Conservation (phyloP, 2,113 vertebrate genomes). For the Thamnophis sirtalis region DNA sequence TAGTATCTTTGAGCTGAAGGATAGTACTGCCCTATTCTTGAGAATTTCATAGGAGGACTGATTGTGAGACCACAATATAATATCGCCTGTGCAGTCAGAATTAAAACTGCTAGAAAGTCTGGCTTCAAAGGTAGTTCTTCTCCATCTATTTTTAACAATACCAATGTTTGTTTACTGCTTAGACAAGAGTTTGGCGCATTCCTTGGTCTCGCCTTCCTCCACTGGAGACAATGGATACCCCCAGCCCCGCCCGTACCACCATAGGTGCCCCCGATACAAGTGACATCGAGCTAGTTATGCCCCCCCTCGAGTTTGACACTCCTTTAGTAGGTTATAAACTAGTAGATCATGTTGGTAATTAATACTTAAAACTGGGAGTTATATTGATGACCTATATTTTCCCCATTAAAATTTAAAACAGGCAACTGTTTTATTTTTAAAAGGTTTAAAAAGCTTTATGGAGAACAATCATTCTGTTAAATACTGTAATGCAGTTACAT, state of each 20-base stretch:
- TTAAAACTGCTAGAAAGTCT: neutral
- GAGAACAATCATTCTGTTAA: neutral
- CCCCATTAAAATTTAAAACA: neutral
- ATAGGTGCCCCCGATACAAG: no score
- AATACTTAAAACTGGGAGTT: neutral
- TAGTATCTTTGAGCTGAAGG: neutral
- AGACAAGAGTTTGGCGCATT: neutral
- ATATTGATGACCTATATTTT: constrained; percentile 17
- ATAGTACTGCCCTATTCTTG: neutral
- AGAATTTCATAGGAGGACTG: neutral
- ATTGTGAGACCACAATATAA: neutral
- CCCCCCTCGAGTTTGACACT: no score
- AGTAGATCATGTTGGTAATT: neutral
- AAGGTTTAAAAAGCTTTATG: neutral
- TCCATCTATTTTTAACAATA: neutral
- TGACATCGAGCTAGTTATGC: no score
- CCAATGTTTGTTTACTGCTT: neutral
- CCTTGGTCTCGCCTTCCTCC: no score
- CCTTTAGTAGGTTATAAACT: neutral
- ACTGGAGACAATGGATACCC: no score
- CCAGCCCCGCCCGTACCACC: no score
- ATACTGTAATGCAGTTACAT: neutral
- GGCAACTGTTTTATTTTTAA: neutral
- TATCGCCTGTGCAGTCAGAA: neutral
- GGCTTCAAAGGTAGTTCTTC: neutral